These are phyloP conservation scores for Gobius niger DNA, from an alignment of 2,113 vertebrate species.

Conservation along the genomic window DNA sequence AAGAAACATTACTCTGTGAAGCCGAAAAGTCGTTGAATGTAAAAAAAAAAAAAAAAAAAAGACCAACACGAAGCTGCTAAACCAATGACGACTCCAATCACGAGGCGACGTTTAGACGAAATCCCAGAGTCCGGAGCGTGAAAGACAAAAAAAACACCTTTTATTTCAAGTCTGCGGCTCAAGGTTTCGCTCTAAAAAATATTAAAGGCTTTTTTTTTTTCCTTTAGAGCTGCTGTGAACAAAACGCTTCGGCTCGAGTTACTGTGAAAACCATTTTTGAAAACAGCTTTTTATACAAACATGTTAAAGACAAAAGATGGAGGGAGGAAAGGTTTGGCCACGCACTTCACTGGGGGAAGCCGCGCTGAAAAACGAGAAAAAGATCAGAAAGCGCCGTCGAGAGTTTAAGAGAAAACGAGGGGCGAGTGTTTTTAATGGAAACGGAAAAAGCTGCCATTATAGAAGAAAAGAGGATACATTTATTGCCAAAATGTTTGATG, in stretches of 20 bases:
- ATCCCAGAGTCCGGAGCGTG: too few relatives aligned
- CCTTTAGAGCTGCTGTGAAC: background rate
- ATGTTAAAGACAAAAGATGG: too few relatives aligned
- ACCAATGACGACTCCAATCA: slow-evolving; percentile 25
- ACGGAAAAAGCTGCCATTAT: too few relatives aligned
- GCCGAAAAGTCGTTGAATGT: slow-evolving; percentile 25
- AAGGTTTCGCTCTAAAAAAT: background rate
- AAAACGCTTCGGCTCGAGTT: background rate
- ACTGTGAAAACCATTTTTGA: background rate
- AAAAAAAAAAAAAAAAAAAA: slow-evolving; percentile 12
- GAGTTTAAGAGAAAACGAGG: too few relatives aligned
- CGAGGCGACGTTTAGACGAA: background rate
- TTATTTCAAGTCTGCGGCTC: background rate
- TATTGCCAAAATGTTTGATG: too few relatives aligned
- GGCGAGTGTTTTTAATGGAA: too few relatives aligned
- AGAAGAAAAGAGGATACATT: too few relatives aligned
- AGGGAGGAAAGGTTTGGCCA: background rate
- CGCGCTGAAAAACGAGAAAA: too few relatives aligned
- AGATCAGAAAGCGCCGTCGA: too few relatives aligned
- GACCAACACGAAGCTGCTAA: slow-evolving; percentile 39
- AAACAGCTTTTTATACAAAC: background rate
- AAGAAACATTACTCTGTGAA: background rate
- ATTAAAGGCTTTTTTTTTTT: background rate
- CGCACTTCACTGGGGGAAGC: background rate
- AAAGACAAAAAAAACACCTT: background rate